These are phyloP conservation scores for Malurus splendens DNA, from an alignment of 2,797 vertebrate species.

Conservation along the genomic window DNA sequence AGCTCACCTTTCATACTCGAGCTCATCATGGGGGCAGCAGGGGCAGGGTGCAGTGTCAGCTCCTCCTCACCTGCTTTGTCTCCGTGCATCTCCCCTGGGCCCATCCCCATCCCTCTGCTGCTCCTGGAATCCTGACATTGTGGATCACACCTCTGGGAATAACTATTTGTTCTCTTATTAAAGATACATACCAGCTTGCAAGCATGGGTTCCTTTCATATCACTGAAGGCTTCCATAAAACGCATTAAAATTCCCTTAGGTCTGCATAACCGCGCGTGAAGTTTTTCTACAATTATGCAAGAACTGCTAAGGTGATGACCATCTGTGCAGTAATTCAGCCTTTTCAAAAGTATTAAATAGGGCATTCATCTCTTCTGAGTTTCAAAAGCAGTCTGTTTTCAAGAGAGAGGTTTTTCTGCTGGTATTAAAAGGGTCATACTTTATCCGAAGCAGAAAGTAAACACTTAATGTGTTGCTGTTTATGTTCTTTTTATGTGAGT, in stretches of 20 bases:
- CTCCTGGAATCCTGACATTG: too few species aligned
- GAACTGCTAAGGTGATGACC: neutral
- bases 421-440: neutral
- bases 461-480: neutral
- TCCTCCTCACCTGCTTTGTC: neutral
- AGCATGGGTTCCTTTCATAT: neutral
- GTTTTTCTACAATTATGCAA: neutral
- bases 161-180: neutral
- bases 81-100: neutral
- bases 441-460: slow-evolving; percentile 10
- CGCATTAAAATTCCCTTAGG: neutral
- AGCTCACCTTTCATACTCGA: accelerated
- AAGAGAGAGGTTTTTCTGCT: neutral
- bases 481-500: neutral
- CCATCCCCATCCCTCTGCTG: neutral
- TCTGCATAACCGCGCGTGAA: neutral
- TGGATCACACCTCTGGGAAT: neutral
- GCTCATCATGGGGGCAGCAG: neutral
- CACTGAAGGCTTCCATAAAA: neutral
- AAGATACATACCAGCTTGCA: neutral
- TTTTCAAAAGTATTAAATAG: neutral
- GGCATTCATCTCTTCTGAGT: neutral
- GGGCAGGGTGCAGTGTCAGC: neutral
- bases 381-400: neutral
- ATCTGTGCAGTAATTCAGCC: neutral